Evolutionary conservation across 2,113 vertebrate species (phyloP).

Genomic region (Clarias macrocephalus): DNA sequence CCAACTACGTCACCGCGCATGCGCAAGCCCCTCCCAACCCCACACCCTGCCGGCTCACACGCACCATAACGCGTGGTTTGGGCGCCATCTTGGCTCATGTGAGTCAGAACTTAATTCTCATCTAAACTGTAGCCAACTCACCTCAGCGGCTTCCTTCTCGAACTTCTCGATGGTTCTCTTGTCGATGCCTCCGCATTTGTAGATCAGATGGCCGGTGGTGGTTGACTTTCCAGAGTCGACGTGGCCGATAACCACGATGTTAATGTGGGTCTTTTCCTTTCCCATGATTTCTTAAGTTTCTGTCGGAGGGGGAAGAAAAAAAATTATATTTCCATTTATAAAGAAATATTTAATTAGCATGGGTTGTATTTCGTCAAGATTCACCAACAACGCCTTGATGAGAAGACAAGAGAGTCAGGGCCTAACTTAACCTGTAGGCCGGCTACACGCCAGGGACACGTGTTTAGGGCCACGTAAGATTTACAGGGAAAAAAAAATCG

Average conservation of each 20-base stretch:
- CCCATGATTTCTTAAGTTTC: conserved; percentile 73
- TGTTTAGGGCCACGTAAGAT: conserved; percentile 71
- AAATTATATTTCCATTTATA: background rate
- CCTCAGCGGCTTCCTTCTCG: conserved; percentile 82
- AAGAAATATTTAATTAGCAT: background rate
- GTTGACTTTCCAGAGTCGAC: conserved; percentile 84
- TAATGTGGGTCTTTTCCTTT: conserved; percentile 81
- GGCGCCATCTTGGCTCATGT: conserved; percentile 73
- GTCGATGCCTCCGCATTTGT: conserved; percentile 83
- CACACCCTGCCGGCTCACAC: conserved; percentile 62
- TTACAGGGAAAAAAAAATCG: conserved; percentile 36
- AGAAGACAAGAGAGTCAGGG: conserved; percentile 29
- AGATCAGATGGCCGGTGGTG: conserved; percentile 80
- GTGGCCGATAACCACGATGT: conserved; percentile 85
- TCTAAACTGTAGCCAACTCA: conserved; percentile 36
- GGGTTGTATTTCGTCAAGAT: too few species aligned
- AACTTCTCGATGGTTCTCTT: conserved; percentile 84
- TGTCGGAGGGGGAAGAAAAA: background rate
- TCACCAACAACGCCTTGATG: background rate
- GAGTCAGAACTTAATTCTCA: background rate
- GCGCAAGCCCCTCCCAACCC: conserved; percentile 61
- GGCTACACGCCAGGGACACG: conserved; percentile 71
- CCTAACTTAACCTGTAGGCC: conserved; percentile 52
- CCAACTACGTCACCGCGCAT: conserved; percentile 54
- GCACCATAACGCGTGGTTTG: conserved; percentile 57